Evolutionary conservation across 92 coral and sea anemone species (phyloP), one percentile per base, ranked within the genome.

Genomic region (Siderastrea radians): DNA sequence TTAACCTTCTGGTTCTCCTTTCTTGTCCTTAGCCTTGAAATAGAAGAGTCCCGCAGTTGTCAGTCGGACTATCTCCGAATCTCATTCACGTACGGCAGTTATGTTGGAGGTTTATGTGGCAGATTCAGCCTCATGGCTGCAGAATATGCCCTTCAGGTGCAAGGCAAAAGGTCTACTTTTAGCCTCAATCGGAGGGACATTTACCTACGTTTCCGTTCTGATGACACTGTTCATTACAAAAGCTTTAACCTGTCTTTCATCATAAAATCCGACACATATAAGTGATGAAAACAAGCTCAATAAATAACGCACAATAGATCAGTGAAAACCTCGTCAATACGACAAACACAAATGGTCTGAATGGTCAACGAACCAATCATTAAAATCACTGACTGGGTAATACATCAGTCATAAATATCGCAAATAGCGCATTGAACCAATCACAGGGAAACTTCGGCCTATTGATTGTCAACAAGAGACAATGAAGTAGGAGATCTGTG

Each of bases 181-280:
- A 5, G 0, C 48, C 49, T 12, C 2, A 16, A n/a, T 11, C 19
- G 12, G 12, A 7, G 2, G 47, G 43, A 26, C 4, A 2, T 38
- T 11, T 79, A 64, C 19, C 3, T 65, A 3, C 73, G 73, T 52
- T 79, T 79, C 17, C 49, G 45, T 7, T 62, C 84, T 9, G 74
- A 64, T 64, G 84, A 50, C 10, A 79, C 48, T 50, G 84, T 49
- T 19, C 74, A 64, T 49, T 46, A 17, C 63, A 64, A 48, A 49
- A 74, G 84, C 9, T 79, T 79, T 49, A 79, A 65, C 61, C 2
- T 38, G 19, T 44, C 62, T 13, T 65, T 63, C 50, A 49, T 64
- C 26, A 62, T 46, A 50, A 11, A 38, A 12, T 79, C 62, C 15
- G 4, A 13, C 5, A 3, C 1, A 1, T 15, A 74, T 79, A 17